Base-by-base conservation (phyloP, 2,888 invertebrate genomes). In the Therioaphis trifolii region DNA sequence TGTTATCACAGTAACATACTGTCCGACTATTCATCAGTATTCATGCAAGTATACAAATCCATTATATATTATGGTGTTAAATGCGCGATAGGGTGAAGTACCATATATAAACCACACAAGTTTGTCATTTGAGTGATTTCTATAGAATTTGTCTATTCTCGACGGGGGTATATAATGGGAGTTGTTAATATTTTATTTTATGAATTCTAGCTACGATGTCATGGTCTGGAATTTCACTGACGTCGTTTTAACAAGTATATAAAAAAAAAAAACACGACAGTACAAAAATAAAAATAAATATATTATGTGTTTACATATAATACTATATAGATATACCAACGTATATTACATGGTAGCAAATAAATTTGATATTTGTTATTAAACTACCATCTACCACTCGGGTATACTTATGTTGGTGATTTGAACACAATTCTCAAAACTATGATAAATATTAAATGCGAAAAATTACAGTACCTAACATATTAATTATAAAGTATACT, bases 151-250 rank as follows among this genome's bases (percentile, higher is more conserved):
- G 11, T 68, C 14, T 27, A 5, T 76, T 3, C 63, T 15, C 27
- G n/a, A n/a, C 61, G 46, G 27, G n/a, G n/a, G 21, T 74, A 43
- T 18, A 43, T 75, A 75, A 76, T 76, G 61, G n/a, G 46, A 43
- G 29, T 66, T 9, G 29, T 76, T 77, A 35, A 77, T 77, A 77
- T 66, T 77, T 77, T 21, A 77, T 77, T 66, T 49, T 66, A 77
- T 66, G 49, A 66, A 77, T 49, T 66, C 66, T 49, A 49, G 66
- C n/a, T n/a, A n/a, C n/a, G 66, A 77, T 77, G 66, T 66, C 63
- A 76, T 21, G 61, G 75, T 76, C 76, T 29, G 43, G 49, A 49
- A 29, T 66, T 52, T 66, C 52, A 27, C 29, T 66, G 49, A 77
- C 11, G 15, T 49, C 29, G 35, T 77, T 76, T 43, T 11, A 61